A percentile compares a stretch with the other conserved stretches of the same genome.
These are phyloP conservation scores for Cloeon dipterum DNA, from an alignment of 2,888 invertebrate genomes.

Conservation along the genomic window DNA sequence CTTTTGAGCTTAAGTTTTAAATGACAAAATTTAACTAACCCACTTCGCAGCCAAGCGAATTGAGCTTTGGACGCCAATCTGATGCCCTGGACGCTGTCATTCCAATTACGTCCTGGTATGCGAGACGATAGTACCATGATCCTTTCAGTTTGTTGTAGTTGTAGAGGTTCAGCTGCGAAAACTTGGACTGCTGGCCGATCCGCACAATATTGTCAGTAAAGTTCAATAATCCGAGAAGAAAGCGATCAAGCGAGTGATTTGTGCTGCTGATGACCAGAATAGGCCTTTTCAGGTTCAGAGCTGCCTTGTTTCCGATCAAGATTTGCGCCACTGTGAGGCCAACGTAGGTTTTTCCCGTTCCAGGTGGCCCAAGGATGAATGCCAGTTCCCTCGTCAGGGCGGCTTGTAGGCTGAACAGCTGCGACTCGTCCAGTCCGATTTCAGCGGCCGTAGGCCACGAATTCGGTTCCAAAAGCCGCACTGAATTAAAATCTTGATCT, in stretches of 20 bases:
- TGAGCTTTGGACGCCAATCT: too few relatives aligned
- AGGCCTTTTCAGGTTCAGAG: conserved; percentile 22
- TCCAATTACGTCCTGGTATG: conserved; percentile 39
- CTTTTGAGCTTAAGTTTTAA: too few relatives aligned
- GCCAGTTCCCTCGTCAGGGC: conserved; percentile 48
- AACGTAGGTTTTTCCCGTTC: conserved; percentile 66
- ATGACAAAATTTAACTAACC: too few relatives aligned
- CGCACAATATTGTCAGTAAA: conserved; percentile 36
- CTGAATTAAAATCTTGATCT: too few relatives aligned
- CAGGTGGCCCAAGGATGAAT: conserved; percentile 71
- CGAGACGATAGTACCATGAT: too few relatives aligned
- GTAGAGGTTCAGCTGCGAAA: conserved; percentile 21
- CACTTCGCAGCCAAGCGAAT: conserved; percentile 33
- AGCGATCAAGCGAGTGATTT: conserved; percentile 73
- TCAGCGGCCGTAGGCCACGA: conserved; percentile 23
- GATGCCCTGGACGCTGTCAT: conserved; percentile 71
- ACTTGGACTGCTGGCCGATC: conserved; percentile 44
- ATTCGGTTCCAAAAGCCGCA: conserved; percentile 5
- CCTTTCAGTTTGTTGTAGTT: conserved; percentile 4
- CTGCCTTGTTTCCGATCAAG: conserved; percentile 29
- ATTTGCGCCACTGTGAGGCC: conserved; percentile 50
- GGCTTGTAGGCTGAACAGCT: conserved; percentile 37
- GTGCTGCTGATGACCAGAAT: conserved; percentile 62
- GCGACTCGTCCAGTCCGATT: conserved; percentile 36
- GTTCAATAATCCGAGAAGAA: conserved; percentile 40